Conservation (phyloP, 53 echinoderm and acorn worm species). For the Stichopus horrens region DNA sequence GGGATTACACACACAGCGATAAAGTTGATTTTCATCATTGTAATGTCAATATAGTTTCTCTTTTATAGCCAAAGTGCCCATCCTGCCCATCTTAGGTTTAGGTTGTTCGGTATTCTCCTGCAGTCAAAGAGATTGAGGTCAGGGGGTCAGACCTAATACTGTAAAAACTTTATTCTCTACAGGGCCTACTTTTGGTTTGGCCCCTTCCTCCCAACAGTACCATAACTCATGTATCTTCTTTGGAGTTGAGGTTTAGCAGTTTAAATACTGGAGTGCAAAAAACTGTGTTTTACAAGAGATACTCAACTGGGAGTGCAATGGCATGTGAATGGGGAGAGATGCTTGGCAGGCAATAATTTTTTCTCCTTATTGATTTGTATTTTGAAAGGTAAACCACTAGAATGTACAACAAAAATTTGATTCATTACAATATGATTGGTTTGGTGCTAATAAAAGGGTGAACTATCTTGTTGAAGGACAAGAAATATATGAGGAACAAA, state of each 20-base stretch:
- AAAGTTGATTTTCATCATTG: too few species aligned
- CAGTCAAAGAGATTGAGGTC: conserved; percentile 38
- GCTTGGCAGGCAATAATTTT: conserved; percentile 18
- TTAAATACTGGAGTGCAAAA: conserved; percentile 17
- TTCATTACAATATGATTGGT: conserved; percentile 37
- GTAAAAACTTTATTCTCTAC: conserved; percentile 1
- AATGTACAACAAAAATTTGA: conserved; percentile 18
- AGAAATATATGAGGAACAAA: not conserved
- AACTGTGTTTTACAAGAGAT: conserved; percentile 17
- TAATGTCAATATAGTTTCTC: not conserved
- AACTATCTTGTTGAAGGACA: conserved; percentile 14
- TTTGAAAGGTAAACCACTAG: conserved; percentile 20
- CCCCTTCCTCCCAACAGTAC: conserved; percentile 30
- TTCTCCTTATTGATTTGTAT: conserved; percentile 19
- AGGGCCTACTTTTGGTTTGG: conserved; percentile 12
- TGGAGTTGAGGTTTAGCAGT: conserved; percentile 18
- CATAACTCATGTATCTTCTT: conserved; percentile 10
- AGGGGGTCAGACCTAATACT: conserved; percentile 11
- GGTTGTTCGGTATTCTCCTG: conserved; percentile 8
- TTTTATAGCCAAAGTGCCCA: conserved; percentile 1
- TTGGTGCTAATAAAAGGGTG: conserved; percentile 27
- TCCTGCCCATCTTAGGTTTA: not conserved
- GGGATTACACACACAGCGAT: too few species aligned
- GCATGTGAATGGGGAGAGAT: not conserved
- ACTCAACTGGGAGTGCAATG: not conserved